phyloP scores from a whole-genome alignment of 2,797 vertebrate species.

The Enteromius fasciolatus region DNA sequence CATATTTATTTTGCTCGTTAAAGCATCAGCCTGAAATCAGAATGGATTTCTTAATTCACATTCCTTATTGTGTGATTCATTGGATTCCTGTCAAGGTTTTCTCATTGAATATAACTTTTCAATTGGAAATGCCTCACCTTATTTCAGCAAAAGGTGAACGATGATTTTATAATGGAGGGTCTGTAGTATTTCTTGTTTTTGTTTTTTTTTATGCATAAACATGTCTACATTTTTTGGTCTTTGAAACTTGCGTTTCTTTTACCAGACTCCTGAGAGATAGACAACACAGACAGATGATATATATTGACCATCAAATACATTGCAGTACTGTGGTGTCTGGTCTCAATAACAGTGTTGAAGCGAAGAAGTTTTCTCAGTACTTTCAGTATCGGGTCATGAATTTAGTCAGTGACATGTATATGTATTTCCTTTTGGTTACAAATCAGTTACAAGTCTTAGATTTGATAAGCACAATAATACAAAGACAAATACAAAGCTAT shows the following conservation, averaged over 20 bases:
- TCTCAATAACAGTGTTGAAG: not conserved
- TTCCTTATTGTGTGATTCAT: not conserved
- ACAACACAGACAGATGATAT: not conserved
- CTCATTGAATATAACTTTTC: not conserved
- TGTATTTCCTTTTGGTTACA: not conserved
- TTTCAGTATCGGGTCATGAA: not conserved
- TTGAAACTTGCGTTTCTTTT: not conserved
- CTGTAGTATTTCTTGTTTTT: not conserved
- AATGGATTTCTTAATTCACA: not conserved
- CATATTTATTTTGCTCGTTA: not conserved
- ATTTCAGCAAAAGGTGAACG: not conserved
- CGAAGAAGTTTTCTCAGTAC: not conserved
- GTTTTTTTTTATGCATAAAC: not conserved
- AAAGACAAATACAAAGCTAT: not conserved
- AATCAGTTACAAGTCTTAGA: not conserved
- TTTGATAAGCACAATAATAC: not conserved
- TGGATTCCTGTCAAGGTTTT: conserved; percentile 3
- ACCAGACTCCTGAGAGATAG: not conserved
- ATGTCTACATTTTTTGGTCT: not conserved
- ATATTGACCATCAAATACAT: not conserved
- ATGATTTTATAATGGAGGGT: not conserved
- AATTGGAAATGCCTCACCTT: not conserved
- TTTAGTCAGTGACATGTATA: not conserved
- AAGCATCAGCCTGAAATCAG: not conserved
- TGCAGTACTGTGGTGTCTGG: not conserved